Percentiles rank a stretch among this genome's conserved stretches.
phyloP scores from a whole-genome alignment of 2,888 invertebrate genomes.

The Agrotis puta region DNA sequence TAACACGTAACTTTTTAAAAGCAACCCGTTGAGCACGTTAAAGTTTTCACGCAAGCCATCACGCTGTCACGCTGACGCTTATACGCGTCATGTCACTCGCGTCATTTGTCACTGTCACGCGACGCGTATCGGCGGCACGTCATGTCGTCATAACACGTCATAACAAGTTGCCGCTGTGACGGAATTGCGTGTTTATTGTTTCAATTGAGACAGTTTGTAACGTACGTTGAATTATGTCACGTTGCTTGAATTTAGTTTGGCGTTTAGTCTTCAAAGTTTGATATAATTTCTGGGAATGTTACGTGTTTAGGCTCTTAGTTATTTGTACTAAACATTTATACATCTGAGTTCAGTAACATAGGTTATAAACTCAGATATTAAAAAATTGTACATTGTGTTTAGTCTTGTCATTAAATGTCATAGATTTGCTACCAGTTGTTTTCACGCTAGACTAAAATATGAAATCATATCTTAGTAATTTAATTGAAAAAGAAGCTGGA shows the following conservation, averaged over 20 bases:
- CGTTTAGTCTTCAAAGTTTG: slow-evolving; percentile 12
- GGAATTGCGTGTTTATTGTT: slow-evolving; percentile 57
- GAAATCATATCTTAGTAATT: too few species aligned
- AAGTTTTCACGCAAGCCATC: slow-evolving; percentile 45
- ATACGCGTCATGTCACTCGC: slow-evolving; percentile 52
- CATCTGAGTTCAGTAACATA: too few species aligned
- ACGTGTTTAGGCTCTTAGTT: too few species aligned
- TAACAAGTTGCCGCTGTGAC: slow-evolving; percentile 53
- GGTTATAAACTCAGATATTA: too few species aligned
- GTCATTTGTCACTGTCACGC: slow-evolving; percentile 63
- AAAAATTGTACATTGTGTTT: too few species aligned
- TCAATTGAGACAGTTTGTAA: slow-evolving; percentile 51
- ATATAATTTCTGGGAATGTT: slow-evolving; percentile 8
- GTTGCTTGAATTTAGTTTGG: slow-evolving; percentile 31
- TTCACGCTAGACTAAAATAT: too few species aligned
- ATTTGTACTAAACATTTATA: too few species aligned
- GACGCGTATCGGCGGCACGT: slow-evolving; percentile 56
- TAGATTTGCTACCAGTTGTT: not conserved
- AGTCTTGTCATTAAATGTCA: too few species aligned
- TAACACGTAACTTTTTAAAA: slow-evolving; percentile 45
- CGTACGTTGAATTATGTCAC: slow-evolving; percentile 33
- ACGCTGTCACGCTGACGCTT: slow-evolving; percentile 31
- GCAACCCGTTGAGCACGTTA: slow-evolving; percentile 35
- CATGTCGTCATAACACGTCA: slow-evolving; percentile 56
- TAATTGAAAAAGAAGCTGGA: too few species aligned